These are phyloP conservation scores for Sciaenops ocellatus DNA, from an alignment of 2,797 vertebrate species.

Conservation along the genomic window DNA sequence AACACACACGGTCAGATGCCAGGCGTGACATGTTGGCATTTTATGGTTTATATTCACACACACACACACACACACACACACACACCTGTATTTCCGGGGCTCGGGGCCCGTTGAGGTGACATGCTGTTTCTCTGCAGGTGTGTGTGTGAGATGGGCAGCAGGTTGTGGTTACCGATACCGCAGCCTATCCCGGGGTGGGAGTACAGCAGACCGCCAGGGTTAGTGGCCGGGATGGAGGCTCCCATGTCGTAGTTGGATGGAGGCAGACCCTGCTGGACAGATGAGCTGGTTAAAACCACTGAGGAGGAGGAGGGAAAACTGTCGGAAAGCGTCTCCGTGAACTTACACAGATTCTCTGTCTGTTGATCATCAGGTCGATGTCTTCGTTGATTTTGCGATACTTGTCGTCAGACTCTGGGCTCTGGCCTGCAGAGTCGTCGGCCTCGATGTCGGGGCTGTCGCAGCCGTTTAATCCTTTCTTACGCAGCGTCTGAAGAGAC, in stretches of 20 bases:
- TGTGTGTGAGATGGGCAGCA: conserved; percentile 89
- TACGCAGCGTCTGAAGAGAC: conserved; percentile 92
- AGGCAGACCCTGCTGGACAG: conserved; percentile 88
- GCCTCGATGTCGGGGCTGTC: conserved; percentile 98
- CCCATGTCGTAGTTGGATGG: conserved; percentile 96
- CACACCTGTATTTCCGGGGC: conserved; percentile 85
- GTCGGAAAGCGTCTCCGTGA: background rate
- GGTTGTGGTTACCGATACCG: conserved; percentile 90
- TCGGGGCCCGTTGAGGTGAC: conserved; percentile 92
- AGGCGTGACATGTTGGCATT: background rate
- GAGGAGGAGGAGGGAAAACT: background rate
- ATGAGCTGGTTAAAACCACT: background rate
- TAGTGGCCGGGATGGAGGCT: conserved; percentile 90
- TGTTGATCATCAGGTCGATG: conserved; percentile 99
- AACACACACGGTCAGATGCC: background rate
- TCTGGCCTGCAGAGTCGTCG: conserved; percentile 97
- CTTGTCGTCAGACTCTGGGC: conserved; percentile 98
- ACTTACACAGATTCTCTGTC: conserved; percentile 98
- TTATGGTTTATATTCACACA: background rate
- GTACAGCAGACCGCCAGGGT: conserved; percentile 92
- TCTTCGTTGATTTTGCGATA: conserved; percentile 98
- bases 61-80: no score
- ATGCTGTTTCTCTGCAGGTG: conserved; percentile 95
- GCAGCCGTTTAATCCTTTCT: conserved; percentile 97
- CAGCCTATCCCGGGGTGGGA: conserved; percentile 90